Percentiles rank a stretch among this genome's conserved stretches.
phyloP scores from a whole-genome alignment of 30 jellyfish, hydroid and myxozoan genomes.

The Aurelia sp. region DNA sequence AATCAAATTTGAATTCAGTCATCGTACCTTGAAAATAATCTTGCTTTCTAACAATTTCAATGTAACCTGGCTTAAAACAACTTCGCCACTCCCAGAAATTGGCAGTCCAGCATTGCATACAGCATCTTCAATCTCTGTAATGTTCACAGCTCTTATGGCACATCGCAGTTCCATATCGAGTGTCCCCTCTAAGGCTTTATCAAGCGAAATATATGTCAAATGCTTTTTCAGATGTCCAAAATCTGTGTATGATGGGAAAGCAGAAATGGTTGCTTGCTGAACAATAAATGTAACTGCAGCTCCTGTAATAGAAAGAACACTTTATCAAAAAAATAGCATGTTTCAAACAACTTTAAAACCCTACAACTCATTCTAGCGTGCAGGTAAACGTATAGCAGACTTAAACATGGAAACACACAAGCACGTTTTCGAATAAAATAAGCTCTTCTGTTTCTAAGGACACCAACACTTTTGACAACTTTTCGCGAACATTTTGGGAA shows the following conservation, averaged over 20 bases:
- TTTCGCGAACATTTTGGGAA: no score
- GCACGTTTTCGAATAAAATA: no score
- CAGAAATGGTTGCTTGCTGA: conserved; percentile 18
- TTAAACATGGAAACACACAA: no score
- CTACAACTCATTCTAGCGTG: no score
- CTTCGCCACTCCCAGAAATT: conserved; percentile 11
- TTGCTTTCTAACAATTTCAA: conserved; percentile 22
- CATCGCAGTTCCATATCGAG: conserved; percentile 52
- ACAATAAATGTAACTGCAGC: conserved; percentile 20
- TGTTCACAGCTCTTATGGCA: conserved; percentile 20
- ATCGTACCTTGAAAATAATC: conserved; percentile 53
- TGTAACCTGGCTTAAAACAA: conserved; percentile 20
- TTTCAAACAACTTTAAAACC: no score
- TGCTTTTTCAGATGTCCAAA: conserved; percentile 20
- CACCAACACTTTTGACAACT: no score
- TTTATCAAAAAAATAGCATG: no score
- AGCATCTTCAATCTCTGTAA: conserved; percentile 4
- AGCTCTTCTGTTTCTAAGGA: no score
- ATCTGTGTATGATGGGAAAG: conserved; percentile 48
- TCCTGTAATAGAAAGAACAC: conserved; percentile 9
- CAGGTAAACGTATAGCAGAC: no score
- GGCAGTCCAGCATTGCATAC: conserved; percentile 65
- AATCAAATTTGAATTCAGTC: no score
- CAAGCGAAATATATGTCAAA: conserved; percentile 42
- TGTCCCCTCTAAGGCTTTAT: conserved; percentile 47